A percentile compares a stretch with the other conserved stretches of the same genome.
phyloP scores from a whole-genome alignment of 2,797 vertebrate species.

The Rhodeus uyekii region DNA sequence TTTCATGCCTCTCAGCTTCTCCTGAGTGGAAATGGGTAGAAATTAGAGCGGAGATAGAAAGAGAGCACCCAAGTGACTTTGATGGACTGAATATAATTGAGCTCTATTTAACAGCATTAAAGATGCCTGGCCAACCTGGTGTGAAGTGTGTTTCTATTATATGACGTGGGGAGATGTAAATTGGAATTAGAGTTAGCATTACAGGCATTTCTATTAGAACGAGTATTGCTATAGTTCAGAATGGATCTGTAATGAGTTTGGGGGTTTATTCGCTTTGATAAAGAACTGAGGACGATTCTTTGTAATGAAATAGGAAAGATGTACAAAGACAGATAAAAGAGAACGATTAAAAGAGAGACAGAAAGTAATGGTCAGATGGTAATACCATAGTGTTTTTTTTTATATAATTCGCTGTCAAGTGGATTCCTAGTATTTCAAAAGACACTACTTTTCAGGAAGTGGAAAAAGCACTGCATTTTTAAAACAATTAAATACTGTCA shows the following conservation, averaged over 20 bases:
- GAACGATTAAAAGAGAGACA: neutral
- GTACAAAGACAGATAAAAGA: neutral
- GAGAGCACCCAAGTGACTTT: constrained; percentile 36
- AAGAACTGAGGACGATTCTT: neutral
- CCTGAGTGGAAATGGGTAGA: constrained; percentile 34
- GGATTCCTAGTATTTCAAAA: neutral
- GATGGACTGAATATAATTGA: constrained; percentile 42
- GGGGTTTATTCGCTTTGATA: neutral
- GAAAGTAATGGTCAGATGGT: neutral
- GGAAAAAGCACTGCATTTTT: neutral
- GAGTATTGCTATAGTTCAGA: constrained; percentile 10
- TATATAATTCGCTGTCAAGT: neutral
- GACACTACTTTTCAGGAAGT: neutral
- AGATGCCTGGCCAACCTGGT: constrained; percentile 16
- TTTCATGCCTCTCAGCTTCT: constrained; percentile 42
- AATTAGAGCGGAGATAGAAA: constrained; percentile 34
- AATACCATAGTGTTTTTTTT: neutral
- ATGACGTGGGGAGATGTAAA: constrained; percentile 19
- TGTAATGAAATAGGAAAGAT: neutral
- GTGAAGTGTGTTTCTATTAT: constrained; percentile 31
- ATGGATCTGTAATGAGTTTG: neutral
- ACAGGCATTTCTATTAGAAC: constrained; percentile 9
- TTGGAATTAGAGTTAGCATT: constrained; percentile 32
- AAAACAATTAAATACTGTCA: neutral
- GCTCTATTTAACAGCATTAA: constrained; percentile 41